Evolutionary conservation across 2,888 invertebrate genomes (phyloP).

Genomic region (Cenopis cana): DNA sequence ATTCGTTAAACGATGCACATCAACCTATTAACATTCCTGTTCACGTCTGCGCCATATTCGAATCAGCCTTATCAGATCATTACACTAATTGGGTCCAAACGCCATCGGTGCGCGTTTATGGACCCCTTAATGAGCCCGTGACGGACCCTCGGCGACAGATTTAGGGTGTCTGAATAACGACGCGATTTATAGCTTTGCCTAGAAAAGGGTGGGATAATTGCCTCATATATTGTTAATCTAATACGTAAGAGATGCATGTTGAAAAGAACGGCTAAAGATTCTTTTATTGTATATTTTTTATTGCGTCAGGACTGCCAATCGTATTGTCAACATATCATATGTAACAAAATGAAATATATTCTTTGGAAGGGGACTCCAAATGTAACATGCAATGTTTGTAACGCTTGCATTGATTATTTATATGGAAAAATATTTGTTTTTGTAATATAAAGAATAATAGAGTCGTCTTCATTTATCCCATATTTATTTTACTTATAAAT

Average conservation of each 20-base stretch:
- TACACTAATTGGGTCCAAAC: constrained; percentile 28
- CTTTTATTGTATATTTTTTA: background rate
- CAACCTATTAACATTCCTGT: constrained; percentile 9
- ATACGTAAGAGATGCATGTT: background rate
- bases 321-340: background rate
- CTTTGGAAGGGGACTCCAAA: too few species aligned
- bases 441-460: too few species aligned
- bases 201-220: constrained; percentile 33
- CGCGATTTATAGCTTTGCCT: constrained; percentile 22
- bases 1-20: background rate
- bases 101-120: constrained; percentile 30
- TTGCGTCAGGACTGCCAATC: background rate
- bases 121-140: constrained; percentile 18
- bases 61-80: constrained; percentile 13
- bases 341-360: too few species aligned
- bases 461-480: too few species aligned
- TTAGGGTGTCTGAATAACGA: constrained; percentile 21
- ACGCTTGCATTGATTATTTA: too few species aligned
- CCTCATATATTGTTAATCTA: background rate
- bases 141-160: constrained; percentile 11
- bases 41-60: background rate
- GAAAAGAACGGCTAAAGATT: background rate
- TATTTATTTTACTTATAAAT: too few species aligned
- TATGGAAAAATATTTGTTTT: too few species aligned
- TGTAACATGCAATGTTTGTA: too few species aligned